Base-by-base conservation (phyloP, 2,113 vertebrate species). In the Promerops cafer region DNA sequence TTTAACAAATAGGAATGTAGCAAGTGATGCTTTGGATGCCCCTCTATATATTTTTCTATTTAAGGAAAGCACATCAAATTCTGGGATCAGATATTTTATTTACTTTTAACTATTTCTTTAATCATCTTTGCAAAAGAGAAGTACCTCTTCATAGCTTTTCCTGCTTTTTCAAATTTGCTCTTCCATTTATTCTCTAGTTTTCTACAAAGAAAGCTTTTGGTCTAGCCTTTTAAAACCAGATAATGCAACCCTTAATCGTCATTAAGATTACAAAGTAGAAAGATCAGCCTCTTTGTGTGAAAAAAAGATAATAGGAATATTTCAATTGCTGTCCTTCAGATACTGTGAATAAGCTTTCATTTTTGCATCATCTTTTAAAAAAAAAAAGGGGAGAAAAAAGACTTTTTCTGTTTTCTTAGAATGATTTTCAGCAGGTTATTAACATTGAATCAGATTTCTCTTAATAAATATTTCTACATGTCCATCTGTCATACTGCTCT, bases 301-400 rank as follows among this genome's bases (percentile, higher is more conserved):
- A 77, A 88, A 82, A 11, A 47, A 79, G 8, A 8, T 16, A 76
- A 53, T 4, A 71, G 2, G 2, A 30, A 11, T 65, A 74, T 70
- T 89, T 88, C 21, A 50, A 0, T 31, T 87, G 21, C 37, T 84
- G 20, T 30, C 26, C 24, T 15, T 9, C 53, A 69, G 37, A 35
- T 13, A 45, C 8, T 45, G 10, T 71, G 50, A 80, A 86, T 39
- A 61, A 66, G 1, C 8, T 50, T 85, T 66, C 22, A 52, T 66
- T 83, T 50, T 24, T 44, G 6, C 9, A 15, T 49, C 37, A 6
- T 13, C 27, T 3, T 50, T 79, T 57, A 44, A 40, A 75, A 77
- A 9, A 27, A 54, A 69, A 79, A 59, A 9, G 2, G 22, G 4
- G 5, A 17, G 3, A 0, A 18, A 1, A 27, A 9, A 3, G 0